Percentiles rank a stretch among this genome's conserved stretches.
These are phyloP conservation scores for Zonitis immaculata DNA, from an alignment of 2,888 invertebrate genomes.

Conservation along the genomic window DNA sequence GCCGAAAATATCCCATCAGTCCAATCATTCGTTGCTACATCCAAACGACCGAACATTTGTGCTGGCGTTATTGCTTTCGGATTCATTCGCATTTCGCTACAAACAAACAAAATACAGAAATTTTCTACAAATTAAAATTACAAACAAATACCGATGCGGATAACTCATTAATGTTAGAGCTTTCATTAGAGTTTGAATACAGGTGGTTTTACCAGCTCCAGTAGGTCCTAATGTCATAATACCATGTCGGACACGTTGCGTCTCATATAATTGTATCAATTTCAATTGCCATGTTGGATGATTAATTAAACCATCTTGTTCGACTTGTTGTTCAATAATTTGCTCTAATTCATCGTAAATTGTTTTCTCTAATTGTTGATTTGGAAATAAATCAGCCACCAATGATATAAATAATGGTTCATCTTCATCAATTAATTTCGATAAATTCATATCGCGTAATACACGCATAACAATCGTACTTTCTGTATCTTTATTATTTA, in stretches of 20 bases:
- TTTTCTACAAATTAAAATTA: no score
- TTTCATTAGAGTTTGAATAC: slow-evolving; percentile 72
- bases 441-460: slow-evolving; percentile 95
- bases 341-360: slow-evolving; percentile 83
- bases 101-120: no score
- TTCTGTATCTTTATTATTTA: slow-evolving; percentile 88
- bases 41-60: slow-evolving; percentile 86
- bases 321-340: slow-evolving; percentile 80
- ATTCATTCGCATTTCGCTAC: slow-evolving; percentile 88
- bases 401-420: slow-evolving; percentile 96
- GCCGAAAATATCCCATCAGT: slow-evolving; percentile 92
- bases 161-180: slow-evolving; percentile 72
- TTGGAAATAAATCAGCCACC: slow-evolving; percentile 93
- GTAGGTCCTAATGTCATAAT: slow-evolving; percentile 84
- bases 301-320: slow-evolving; percentile 69
- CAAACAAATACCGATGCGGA: slow-evolving; percentile 77
- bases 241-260: slow-evolving; percentile 81
- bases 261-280: slow-evolving; percentile 79
- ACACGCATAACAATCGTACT: slow-evolving; percentile 96
- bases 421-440: slow-evolving; percentile 95
- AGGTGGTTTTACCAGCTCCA: slow-evolving; percentile 80
- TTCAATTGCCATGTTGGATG: slow-evolving; percentile 86
- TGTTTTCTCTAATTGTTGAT: slow-evolving; percentile 89
- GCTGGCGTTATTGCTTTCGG: slow-evolving; percentile 87
- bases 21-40: slow-evolving; percentile 91